Base-by-base conservation (phyloP, 2,113 vertebrate species). In the Balaenoptera acutorostrata region DNA sequence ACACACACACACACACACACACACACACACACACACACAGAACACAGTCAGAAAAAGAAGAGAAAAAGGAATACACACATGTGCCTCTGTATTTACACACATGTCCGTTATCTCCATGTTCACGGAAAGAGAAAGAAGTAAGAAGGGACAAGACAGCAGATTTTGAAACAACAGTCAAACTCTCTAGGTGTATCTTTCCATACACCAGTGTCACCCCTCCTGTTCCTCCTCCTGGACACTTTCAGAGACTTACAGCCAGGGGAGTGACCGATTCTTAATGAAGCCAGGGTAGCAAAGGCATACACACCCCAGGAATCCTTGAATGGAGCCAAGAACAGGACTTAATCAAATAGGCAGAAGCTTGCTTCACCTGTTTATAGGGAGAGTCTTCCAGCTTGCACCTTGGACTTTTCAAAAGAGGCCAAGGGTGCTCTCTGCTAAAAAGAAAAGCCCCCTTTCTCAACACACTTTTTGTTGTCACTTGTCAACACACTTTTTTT, bases 341-440 rank as follows among this genome's bases (percentile, higher is more conserved):
- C 44, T 44, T 44, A 44, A 44, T 44, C 7, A 44, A 44, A 1
- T 44, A 31, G 14, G 29, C 29, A 3, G 14, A 74, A 82, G 55
- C 25, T n/a, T 61, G 36, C 75, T 52, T 69, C 81, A 72, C 31
- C 23, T 23, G 12, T 85, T 57, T 41, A 39, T 21, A 44, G 85
- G 18, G 44, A 74, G 5, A 69, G 8, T 52, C 68, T 90, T 64
- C 41, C 39, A 57, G 27, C 36, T 81, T 88, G 39, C 3, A 49
- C 74, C 83, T 88, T 90, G 90, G 55, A 77, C 84, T 88, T 96
- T 55, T 72, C 52, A 61, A 49, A 95, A 89, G 49, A 68, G 25
- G 27, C 57, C 29, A 66, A 68, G 77, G 71, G 39, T 18, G 33
- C 64, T 83, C 33, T 80, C 81, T 90, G 66, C 29, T 52, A 11